Base-by-base conservation (phyloP, 2,113 vertebrate species). In the Barnardius zonarius region DNA sequence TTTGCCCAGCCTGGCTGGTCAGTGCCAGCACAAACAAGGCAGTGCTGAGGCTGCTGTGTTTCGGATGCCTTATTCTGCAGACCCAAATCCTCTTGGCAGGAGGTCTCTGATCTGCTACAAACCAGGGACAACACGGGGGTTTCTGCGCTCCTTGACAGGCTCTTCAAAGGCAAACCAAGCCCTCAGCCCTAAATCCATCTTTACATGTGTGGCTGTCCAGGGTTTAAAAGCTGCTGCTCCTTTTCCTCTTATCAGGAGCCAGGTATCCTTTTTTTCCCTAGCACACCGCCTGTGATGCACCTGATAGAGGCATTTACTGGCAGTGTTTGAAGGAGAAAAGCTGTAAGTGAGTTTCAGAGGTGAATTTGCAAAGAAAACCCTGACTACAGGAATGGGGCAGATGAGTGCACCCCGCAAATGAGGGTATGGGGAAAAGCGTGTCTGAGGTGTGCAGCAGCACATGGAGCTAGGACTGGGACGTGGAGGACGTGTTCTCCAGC, bases 381-480 rank as follows among this genome's bases (percentile, higher is more conserved):
- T 43, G 20, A 14, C 17, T 49, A 30, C 19, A 39, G 23, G 41
- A 74, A 43, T 7, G 13, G 31, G 27, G 31, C 19, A 72, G 27
- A 18, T 9, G 27, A 31, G 39, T 16, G 27, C 51, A n/a, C 31
- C 31, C 23, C 17, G 27, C 24, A 39, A 24, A 61, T 4, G 13
- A 7, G 10, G 28, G 4, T 4, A 33, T 1, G 10, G n/a, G 11
- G 20, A 33, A 39, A 61, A 69, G 17, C 0, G 0, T 41, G 35
- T 46, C 55, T n/a, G 18, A 41, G 52, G 23, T 28, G 39, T 10
- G n/a, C 17, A 61, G 64, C 64, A 39, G 28, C 28, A 27, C 22
- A 2, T 3, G 7, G 23, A 78, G 59, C 20, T 24, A 4, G 63
- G 33, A 39, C 17, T 1, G 27, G 83, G 63, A 57, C 0, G 1